These are phyloP conservation scores for Siniperca scherzeri DNA, from an alignment of 2,797 vertebrate genomes.

Conservation along the genomic window DNA sequence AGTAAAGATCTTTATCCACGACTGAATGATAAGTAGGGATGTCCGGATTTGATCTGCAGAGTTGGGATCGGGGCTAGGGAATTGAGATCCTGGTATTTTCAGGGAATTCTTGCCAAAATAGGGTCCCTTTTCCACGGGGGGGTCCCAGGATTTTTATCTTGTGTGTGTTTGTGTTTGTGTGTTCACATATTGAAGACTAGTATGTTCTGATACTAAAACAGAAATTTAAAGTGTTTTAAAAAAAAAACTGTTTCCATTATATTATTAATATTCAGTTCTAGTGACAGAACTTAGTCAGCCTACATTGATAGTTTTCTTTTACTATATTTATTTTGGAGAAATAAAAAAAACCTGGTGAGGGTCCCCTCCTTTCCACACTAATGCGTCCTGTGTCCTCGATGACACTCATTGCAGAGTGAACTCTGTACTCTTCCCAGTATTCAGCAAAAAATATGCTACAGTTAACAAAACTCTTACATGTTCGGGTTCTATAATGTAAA, in stretches of 20 bases:
- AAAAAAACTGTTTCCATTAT: not conserved
- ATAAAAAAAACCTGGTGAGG: not conserved
- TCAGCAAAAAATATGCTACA: slow-evolving; percentile 32
- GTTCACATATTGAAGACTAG: not conserved
- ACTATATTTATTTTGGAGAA: not conserved
- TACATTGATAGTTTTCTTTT: too few relatives aligned
- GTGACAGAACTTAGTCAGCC: not conserved
- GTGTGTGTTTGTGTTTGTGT: too few relatives aligned
- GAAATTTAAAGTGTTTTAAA: too few relatives aligned
- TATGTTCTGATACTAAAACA: not conserved
- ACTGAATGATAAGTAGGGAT: not conserved
- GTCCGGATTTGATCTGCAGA: not conserved
- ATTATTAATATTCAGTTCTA: not conserved
- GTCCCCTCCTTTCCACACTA: not conserved
- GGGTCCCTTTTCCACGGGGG: not conserved
- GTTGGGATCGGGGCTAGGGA: not conserved
- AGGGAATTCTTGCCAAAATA: not conserved
- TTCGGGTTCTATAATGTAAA: slow-evolving; percentile 13
- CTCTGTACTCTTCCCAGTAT: slow-evolving; percentile 11
- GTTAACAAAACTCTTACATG: slow-evolving; percentile 18
- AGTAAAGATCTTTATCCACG: not conserved
- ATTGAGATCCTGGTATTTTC: not conserved
- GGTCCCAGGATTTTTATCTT: not conserved
- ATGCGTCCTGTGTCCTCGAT: not conserved
- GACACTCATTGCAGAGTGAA: slow-evolving; percentile 15